Percentiles rank a stretch among this genome's conserved stretches.
These are phyloP conservation scores for Apogon hyalosoma DNA, from an alignment of 2,797 vertebrate species.

Conservation along the genomic window DNA sequence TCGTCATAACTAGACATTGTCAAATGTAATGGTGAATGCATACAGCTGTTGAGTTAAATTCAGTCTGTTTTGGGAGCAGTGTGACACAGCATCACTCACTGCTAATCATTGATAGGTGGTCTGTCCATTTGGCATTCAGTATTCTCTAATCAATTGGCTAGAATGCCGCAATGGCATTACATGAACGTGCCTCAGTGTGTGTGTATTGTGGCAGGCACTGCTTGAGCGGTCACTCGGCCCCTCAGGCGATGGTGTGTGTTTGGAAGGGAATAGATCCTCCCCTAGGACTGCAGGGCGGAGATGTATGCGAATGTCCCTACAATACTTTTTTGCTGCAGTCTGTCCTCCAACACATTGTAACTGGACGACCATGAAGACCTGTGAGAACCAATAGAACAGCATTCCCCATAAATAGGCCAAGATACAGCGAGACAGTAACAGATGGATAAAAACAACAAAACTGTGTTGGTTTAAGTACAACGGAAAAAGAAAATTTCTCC, in stretches of 20 bases:
- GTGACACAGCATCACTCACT: conserved; percentile 35
- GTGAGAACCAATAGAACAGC: not conserved
- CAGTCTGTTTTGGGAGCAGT: conserved; percentile 38
- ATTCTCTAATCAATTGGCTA: conserved; percentile 74
- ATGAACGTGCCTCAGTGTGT: conserved; percentile 37
- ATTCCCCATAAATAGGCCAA: conserved; percentile 3
- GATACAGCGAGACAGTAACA: not conserved
- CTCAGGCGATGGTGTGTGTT: conserved; percentile 80
- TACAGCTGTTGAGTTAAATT: conserved; percentile 34
- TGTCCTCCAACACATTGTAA: conserved; percentile 61
- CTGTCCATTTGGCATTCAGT: conserved; percentile 67
- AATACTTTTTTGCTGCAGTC: conserved; percentile 74
- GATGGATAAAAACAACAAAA: not conserved
- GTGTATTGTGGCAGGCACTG: conserved; percentile 63
- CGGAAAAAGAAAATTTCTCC: not conserved
- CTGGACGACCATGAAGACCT: conserved; percentile 25
- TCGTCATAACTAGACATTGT: too few relatives aligned
- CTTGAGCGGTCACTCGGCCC: conserved; percentile 84
- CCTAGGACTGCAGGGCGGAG: conserved; percentile 76
- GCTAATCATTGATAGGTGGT: conserved; percentile 73
- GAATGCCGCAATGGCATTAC: conserved; percentile 62
- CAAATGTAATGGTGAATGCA: conserved; percentile 6
- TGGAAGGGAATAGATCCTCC: conserved; percentile 83
- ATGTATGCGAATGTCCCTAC: conserved; percentile 69
- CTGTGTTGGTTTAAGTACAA: too few relatives aligned